Base-by-base conservation (phyloP, 2,797 vertebrate species). In the Prunella strophiata region DNA sequence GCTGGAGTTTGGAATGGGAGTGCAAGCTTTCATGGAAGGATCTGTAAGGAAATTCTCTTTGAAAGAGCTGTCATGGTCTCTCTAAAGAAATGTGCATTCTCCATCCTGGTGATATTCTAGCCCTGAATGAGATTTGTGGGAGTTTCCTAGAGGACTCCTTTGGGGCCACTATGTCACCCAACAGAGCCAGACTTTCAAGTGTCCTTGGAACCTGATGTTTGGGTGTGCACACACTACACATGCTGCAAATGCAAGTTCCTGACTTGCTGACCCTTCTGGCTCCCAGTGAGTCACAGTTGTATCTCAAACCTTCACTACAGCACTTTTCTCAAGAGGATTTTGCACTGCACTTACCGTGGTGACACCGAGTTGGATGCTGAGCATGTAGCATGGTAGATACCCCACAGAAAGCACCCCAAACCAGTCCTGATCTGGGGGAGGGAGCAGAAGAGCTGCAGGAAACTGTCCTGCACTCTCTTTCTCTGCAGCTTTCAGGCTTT, bases 251-350 rank as follows among this genome's bases (percentile, higher is more conserved):
- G 71, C 80, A 93, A 68, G 66, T 73, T 80, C 62, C 67, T 48
- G 36, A 75, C 82, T 86, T 88, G 48, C 47, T 75, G 68, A 65
- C 52, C 71, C 36, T 71, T 79, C 47, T 89, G 91, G 74, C 88
- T 97, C 85, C 9, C 2, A 73, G 79, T 20, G 85, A 94, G 90
- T 85, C 62, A 61, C 74, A 78, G 26, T 36, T 71, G 29, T 84
- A 76, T 94, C 77, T 95, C 88, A 88, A 78, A 96, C 67, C 88
- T 96, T 94, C 94, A 92, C 92, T 95, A 32, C 25, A 95, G 94
- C 95, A 92, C 95, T 97, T 97, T 94, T 89, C 17, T 38, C 88
- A 91, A 94, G 91, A 96, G 93, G 93, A 87, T 89, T 96, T 96
- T 96, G 96, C 96, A 97, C 94, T 96, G 94, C 85, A 96, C 82